These are phyloP conservation scores for Lepidocolaptes lacrymiger DNA, from an alignment of 2,797 vertebrate species.

Conservation along the genomic window DNA sequence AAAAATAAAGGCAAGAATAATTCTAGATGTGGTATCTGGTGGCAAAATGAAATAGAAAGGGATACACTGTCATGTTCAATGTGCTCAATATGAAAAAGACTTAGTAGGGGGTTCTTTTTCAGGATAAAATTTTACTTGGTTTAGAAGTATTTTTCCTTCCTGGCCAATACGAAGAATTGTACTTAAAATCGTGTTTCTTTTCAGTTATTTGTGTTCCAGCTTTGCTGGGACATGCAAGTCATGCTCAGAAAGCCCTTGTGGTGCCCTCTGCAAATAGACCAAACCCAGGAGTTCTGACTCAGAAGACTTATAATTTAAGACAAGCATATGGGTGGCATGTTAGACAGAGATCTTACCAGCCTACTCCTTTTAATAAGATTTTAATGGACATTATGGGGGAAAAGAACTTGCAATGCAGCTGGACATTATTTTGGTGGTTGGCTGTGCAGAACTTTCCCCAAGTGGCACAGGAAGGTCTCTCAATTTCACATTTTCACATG, in stretches of 20 bases:
- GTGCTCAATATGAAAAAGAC: neutral
- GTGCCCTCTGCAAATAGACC: neutral
- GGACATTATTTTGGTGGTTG: neutral
- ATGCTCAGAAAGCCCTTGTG: neutral
- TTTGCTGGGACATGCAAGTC: neutral
- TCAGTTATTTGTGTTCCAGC: neutral
- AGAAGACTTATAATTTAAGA: neutral
- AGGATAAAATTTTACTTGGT: neutral
- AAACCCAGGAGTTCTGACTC: neutral
- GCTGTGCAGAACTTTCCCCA: neutral
- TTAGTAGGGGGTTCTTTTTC: neutral
- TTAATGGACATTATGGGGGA: neutral
- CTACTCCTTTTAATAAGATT: neutral
- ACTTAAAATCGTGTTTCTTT: neutral
- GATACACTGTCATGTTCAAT: neutral
- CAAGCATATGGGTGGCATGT: neutral
- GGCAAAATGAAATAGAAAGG: neutral
- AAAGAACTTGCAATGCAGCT: neutral
- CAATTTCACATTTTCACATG: neutral
- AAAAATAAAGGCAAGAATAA: neutral
- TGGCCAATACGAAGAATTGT: neutral
- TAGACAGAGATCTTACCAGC: neutral
- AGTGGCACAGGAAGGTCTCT: neutral
- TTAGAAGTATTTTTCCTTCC: neutral
- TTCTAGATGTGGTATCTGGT: neutral